Conservation (phyloP, 2,113 vertebrate species). For the Ivindomyrus marchei region DNA sequence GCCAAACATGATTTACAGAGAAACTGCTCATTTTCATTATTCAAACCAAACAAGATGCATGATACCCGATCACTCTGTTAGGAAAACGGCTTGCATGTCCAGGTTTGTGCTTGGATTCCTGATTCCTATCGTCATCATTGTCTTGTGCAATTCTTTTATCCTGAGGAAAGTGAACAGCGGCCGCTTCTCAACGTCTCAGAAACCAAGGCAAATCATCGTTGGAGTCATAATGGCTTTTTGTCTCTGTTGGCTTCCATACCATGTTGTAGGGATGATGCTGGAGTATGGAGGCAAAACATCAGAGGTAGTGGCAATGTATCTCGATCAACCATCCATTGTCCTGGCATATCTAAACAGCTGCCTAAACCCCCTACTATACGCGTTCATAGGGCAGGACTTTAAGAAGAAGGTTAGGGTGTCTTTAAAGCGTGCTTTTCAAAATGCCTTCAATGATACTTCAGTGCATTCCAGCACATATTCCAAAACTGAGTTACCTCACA, state of each 20-base stretch:
- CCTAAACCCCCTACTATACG: conserved; percentile 50
- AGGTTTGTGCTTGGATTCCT: conserved; percentile 63
- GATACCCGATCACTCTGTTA: neutral
- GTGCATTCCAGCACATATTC: conserved; percentile 23
- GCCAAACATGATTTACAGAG: conserved; percentile 57
- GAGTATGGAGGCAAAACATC: conserved; percentile 12
- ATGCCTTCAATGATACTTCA: conserved; percentile 58
- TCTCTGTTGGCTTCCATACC: conserved; percentile 71
- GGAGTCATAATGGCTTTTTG: conserved; percentile 57
- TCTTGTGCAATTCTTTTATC: conserved; percentile 56
- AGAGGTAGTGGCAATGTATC: neutral
- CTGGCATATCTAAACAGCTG: conserved; percentile 71
- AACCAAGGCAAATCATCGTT: conserved; percentile 46
- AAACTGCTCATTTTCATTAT: neutral
- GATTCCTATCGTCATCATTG: conserved; percentile 56
- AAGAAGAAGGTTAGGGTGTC: conserved; percentile 55
- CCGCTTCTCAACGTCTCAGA: conserved; percentile 43
- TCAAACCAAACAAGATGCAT: neutral
- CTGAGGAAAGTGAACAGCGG: conserved; percentile 27
- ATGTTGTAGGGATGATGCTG: conserved; percentile 49
- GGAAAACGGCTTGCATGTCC: neutral
- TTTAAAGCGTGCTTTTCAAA: conserved; percentile 53
- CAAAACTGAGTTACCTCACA: conserved; percentile 31
- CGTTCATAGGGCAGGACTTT: conserved; percentile 67
- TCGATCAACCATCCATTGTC: conserved; percentile 53